Evolutionary conservation across 1,140 invertebrate species (phyloP), one percentile per base, ranked within the genome.

Genomic region (Brachionus paranguensis): DNA sequence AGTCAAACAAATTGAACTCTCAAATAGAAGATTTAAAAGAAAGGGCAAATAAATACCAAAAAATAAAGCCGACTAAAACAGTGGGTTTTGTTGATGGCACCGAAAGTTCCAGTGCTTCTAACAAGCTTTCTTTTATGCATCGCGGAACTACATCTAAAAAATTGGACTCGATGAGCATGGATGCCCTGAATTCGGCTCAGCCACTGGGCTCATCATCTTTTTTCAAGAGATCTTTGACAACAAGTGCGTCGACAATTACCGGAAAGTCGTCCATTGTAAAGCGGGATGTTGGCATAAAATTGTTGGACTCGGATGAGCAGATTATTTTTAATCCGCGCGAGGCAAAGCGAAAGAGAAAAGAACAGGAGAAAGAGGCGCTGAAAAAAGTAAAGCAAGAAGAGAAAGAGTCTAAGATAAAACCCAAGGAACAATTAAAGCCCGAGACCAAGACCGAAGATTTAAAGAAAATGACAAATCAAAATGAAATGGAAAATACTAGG

Each of bases 331-430:
- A 60, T 24, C 78, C 78, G n/a, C 55, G 43, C 53, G 78, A 81
- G 14, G 78, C 78, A 14, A 81, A 81, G 33, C 78, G 78, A 29
- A 81, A 81, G n/a, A 53, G 78, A 41, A 81, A 88, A 92, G 94
- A 95, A 90, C 89, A 94, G 86, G 94, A 95, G 88, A 94, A 95
- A 78, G 87, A 89, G 3, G 93, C 93, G 86, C 93, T 93, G 85
- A 91, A 91, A 72, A 89, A 90, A 83, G 87, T 87, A 41, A 86
- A 89, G 70, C 89, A 90, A 78, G 91, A 91, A 84, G 87, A 88
- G 33, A 88, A 89, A 27, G 89, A 90, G 65, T 86, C 87, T 24
- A 86, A 85, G 89, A 24, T 88, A 20, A 50, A 50, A 50, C 8
- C 47, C 11, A 76, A 76, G 4, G 45, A 76, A 20, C 17, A 50